phyloP scores from a whole-genome alignment of 2,888 invertebrate species.

The Drosophila siamana region DNA sequence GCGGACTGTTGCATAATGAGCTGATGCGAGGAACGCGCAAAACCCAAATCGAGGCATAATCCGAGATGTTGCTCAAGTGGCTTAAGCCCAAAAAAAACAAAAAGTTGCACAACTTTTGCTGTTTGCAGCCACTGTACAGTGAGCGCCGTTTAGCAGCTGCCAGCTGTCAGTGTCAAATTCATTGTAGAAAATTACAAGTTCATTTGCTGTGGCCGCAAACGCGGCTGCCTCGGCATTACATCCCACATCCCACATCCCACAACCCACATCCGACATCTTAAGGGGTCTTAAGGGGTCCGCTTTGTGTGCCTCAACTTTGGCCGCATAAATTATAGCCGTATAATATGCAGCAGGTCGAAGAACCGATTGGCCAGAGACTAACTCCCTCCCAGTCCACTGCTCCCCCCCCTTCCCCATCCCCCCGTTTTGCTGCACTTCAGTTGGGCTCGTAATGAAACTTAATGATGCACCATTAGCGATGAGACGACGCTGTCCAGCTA shows the following conservation, averaged over 20 bases:
- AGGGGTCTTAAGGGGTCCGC: slow-evolving; percentile 36
- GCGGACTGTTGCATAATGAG: slow-evolving; percentile 3
- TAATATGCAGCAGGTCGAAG: slow-evolving; percentile 23
- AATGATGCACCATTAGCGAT: slow-evolving; percentile 75
- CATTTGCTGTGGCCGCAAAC: slow-evolving; percentile 50
- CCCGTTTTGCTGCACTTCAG: slow-evolving; percentile 6
- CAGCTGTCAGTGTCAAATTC: slow-evolving; percentile 79
- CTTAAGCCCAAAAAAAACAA: slow-evolving; percentile 11
- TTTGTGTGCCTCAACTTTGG: slow-evolving; percentile 30
- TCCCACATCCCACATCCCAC: slow-evolving; percentile 54
- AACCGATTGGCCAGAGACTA: slow-evolving; percentile 10
- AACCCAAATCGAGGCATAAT: slow-evolving; percentile 22
- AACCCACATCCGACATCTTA: slow-evolving; percentile 50
- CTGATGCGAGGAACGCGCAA: background rate
- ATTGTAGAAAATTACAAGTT: slow-evolving; percentile 74
- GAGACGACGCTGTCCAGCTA: slow-evolving; percentile 40
- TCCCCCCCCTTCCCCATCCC: no score
- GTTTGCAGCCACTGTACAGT: slow-evolving; percentile 4
- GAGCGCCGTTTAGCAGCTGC: slow-evolving; percentile 47
- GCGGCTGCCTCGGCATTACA: slow-evolving; percentile 61
- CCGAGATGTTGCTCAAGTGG: slow-evolving; percentile 46
- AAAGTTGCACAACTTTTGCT: slow-evolving; percentile 41
- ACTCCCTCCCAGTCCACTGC: no score
- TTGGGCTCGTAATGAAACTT: slow-evolving; percentile 71
- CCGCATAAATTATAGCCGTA: slow-evolving; percentile 72